Evolutionary conservation across 2,113 vertebrate species (phyloP).

Genomic region (Ochotona curzoniae): DNA sequence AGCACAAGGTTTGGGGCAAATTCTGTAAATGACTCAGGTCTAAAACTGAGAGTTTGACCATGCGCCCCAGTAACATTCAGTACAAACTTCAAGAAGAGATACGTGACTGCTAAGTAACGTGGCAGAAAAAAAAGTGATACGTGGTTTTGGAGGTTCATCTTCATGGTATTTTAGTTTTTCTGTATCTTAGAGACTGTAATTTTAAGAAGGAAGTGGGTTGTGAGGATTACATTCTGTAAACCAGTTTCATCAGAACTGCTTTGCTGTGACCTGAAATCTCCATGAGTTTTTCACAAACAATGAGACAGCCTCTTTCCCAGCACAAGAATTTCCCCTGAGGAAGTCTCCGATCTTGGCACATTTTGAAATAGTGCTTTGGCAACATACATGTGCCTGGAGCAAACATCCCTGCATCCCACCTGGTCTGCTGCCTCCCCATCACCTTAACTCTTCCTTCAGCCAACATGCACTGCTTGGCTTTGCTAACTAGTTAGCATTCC

Average conservation of each 20-base stretch:
- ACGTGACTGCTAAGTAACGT: neutral
- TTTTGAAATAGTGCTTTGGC: conserved; percentile 67
- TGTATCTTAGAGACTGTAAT: conserved; percentile 20
- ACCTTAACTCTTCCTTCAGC: conserved; percentile 23
- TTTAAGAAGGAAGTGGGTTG: conserved; percentile 76
- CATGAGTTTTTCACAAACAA: conserved; percentile 74
- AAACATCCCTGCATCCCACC: conserved; percentile 59
- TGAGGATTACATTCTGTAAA: conserved; percentile 73
- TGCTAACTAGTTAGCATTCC: conserved; percentile 54
- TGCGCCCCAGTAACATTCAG: neutral
- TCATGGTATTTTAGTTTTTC: conserved; percentile 37
- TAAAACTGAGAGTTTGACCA: neutral
- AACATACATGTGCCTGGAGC: conserved; percentile 57
- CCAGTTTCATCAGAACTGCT: conserved; percentile 78
- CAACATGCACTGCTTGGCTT: conserved; percentile 33
- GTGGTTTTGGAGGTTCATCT: neutral
- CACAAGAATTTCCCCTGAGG: conserved; percentile 73
- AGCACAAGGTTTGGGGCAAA: neutral
- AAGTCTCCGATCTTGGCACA: conserved; percentile 69
- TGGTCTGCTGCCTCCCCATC: conserved; percentile 52
- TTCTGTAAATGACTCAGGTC: accelerated
- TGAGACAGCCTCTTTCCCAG: conserved; percentile 73
- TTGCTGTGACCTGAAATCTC: conserved; percentile 75
- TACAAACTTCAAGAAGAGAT: neutral
- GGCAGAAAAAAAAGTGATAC: neutral